Evolutionary conservation across 2,113 vertebrate species (phyloP).

Genomic region (Rutilus rutilus): DNA sequence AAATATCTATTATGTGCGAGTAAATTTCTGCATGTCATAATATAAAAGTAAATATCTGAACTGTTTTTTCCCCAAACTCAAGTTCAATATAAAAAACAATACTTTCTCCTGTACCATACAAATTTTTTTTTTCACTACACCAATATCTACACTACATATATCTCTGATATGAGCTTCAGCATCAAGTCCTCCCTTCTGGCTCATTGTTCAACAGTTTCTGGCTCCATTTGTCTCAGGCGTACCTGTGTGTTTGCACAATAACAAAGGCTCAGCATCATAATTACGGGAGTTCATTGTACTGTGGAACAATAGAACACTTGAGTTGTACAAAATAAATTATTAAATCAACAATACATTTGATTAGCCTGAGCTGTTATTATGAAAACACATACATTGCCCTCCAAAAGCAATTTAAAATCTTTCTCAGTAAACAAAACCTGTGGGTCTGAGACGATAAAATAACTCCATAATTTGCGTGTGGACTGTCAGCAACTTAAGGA

Average conservation of each 20-base stretch:
- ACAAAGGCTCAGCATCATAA: constrained; percentile 5
- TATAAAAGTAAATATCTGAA: constrained; percentile 23
- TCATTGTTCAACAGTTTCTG: constrained; percentile 22
- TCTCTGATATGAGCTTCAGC: background rate
- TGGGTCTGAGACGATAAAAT: background rate
- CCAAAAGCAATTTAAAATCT: constrained; percentile 14
- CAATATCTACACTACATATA: background rate
- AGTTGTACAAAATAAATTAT: background rate
- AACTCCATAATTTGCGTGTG: background rate
- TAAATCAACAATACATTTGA: constrained; percentile 22
- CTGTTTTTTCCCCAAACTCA: background rate
- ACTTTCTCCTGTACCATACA: constrained; percentile 18
- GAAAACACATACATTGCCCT: constrained; percentile 22
- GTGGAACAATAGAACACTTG: background rate
- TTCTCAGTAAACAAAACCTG: background rate
- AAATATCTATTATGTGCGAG: background rate
- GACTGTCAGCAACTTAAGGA: background rate
- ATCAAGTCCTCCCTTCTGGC: background rate
- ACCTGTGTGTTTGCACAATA: constrained; percentile 26
- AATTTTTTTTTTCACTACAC: background rate
- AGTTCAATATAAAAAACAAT: background rate
- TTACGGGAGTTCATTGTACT: background rate
- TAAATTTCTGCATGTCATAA: background rate
- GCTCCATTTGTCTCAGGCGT: background rate
- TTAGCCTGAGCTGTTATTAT: constrained; percentile 27